Base-by-base conservation (phyloP, 2,888 invertebrate species). In the Tillus elongatus region DNA sequence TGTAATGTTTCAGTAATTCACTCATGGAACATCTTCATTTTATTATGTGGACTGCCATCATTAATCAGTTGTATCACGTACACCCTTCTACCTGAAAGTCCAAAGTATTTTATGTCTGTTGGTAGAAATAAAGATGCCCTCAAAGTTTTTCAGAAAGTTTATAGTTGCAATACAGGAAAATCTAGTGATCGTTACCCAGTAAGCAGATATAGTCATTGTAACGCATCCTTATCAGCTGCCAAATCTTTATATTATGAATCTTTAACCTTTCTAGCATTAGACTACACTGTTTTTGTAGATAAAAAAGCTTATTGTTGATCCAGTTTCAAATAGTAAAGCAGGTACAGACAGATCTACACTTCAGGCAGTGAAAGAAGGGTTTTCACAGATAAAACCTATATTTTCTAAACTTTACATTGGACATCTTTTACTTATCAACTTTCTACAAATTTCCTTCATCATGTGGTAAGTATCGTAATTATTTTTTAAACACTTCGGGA, bases 81-180 rank as follows among this genome's bases (percentile, higher is more conserved):
- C 32, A 60, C 74, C 39, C 68, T 71, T 41, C 66, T 79, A 35
- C 82, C 84, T 0, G 86, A 86, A 59, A 85, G 83, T 56, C 85
- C 86, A 4, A 82, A 82, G 60, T 85, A 81, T 60, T 67, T 84
- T 2, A 77, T 84, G 72, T 73, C 79, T 1, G 69, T 76, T 35
- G 78, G 80, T 1, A 65, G 73, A 30, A 76, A 75, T 40, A 70
- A 74, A 3, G 75, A 81, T 50, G 82, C 83, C 0, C 53, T 83
- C 47, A 51, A 63, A 4, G 70, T 82, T 2, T 75, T 83, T 45
- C 65, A 66, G 41, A 69, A 54, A 42, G 79, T 87, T n/a, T 85
- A 78, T 55, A 58, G 66, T 0, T 54, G 72, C 34, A 86, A 86
- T 51, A 77, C 73, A 1, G 75, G 81, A 2, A 68, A 71, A 34